Evolutionary conservation across 2,797 vertebrate species (phyloP).

Genomic region (Scleropages formosus): DNA sequence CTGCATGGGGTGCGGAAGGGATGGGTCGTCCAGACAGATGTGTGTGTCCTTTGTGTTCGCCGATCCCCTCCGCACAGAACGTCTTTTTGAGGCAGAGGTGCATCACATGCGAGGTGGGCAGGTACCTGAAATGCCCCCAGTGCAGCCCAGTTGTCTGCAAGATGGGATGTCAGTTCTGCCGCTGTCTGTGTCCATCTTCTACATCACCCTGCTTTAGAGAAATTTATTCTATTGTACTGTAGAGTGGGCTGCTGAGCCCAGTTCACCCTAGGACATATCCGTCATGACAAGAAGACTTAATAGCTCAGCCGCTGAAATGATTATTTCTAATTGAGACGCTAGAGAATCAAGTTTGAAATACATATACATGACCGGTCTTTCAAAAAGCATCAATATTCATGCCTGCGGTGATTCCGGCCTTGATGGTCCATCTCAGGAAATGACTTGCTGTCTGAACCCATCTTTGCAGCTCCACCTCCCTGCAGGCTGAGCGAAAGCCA

Average conservation of each 20-base stretch:
- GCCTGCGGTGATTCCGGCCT: background rate
- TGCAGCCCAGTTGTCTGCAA: background rate
- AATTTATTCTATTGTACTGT: too few species aligned
- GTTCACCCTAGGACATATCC: too few species aligned
- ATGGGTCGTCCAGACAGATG: too few species aligned
- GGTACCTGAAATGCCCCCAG: background rate
- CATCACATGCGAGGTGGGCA: too few species aligned
- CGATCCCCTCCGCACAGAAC: too few species aligned
- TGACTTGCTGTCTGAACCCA: conserved; percentile 7
- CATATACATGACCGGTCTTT: conserved; percentile 7
- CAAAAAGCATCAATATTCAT: conserved; percentile 7
- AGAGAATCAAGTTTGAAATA: conserved; percentile 14
- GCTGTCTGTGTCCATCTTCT: too few species aligned
- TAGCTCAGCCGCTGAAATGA: conserved; percentile 9
- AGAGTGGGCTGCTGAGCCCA: too few species aligned
- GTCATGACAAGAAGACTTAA: too few species aligned
- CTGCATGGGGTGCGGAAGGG: too few species aligned
- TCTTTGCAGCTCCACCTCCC: background rate
- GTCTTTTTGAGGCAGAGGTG: too few species aligned
- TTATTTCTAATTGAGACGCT: conserved; percentile 18
- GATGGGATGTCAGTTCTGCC: conserved; percentile 3
- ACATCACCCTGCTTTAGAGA: too few species aligned
- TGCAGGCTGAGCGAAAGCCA: background rate
- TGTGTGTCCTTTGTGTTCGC: too few species aligned
- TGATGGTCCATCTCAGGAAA: background rate